phyloP scores from a whole-genome alignment of 2,113 vertebrate species.

The Eublepharis macularius region DNA sequence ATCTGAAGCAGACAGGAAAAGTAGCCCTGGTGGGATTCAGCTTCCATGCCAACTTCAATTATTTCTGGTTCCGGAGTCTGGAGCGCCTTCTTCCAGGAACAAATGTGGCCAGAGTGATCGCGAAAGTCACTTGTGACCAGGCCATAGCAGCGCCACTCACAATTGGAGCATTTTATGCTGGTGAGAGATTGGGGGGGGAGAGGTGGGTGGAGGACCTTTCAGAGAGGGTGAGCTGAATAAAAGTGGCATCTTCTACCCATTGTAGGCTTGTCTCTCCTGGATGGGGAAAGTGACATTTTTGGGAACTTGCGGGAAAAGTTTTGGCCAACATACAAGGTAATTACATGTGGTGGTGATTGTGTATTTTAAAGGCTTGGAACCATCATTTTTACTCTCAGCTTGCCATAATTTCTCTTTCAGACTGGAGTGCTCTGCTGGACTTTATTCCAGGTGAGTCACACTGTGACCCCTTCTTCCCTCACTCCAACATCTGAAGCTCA shows the following conservation, averaged over 20 bases:
- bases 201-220: neutral
- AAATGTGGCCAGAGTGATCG: constrained; percentile 47
- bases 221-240: neutral
- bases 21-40: constrained; percentile 79
- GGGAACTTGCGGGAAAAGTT: constrained; percentile 81
- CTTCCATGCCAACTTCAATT: constrained; percentile 84
- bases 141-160: constrained; percentile 77
- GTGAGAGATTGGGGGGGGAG: constrained; percentile 49
- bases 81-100: constrained; percentile 75
- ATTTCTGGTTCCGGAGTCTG: constrained; percentile 78
- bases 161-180: constrained; percentile 82
- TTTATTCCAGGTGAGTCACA: neutral
- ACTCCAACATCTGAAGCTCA: neutral
- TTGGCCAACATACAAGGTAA: constrained; percentile 79
- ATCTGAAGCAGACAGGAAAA: constrained; percentile 74
- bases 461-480: neutral
- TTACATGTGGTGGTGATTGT: neutral
- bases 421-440: constrained; percentile 41
- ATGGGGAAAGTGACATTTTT: constrained; percentile 72
- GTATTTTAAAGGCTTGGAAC: neutral
- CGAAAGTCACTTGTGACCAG: constrained; percentile 81
- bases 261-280: constrained; percentile 78
- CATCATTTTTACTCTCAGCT: neutral
- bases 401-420: neutral
- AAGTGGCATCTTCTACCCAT: neutral